Conservation (phyloP, 2,797 vertebrate species). For the Helostoma temminkii region DNA sequence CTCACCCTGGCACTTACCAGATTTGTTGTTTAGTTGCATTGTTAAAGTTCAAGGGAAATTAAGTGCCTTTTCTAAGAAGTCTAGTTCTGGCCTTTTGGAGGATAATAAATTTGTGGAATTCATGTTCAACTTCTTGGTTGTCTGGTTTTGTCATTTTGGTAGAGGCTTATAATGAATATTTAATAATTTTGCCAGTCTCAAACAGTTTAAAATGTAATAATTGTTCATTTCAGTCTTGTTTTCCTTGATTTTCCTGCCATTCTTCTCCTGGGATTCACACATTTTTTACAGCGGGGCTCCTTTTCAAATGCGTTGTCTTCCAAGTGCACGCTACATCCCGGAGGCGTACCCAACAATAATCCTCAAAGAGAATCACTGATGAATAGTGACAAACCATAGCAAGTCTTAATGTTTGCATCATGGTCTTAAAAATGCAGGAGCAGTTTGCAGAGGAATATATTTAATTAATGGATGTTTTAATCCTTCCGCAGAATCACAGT, state of each 20-base stretch:
- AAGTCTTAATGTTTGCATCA: constrained; percentile 73
- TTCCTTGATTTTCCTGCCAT: constrained; percentile 24
- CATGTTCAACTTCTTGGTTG: constrained; percentile 54
- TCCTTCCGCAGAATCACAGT: constrained; percentile 69
- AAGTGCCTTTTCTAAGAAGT: constrained; percentile 83
- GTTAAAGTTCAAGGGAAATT: constrained; percentile 74
- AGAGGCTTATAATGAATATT: constrained; percentile 21
- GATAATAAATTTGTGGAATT: constrained; percentile 84
- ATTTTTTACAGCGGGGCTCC: constrained; percentile 22
- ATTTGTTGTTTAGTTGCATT: constrained; percentile 73
- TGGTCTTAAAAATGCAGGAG: constrained; percentile 73
- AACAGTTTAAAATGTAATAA: constrained; percentile 31
- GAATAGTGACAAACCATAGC: constrained; percentile 75
- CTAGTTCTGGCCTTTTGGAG: constrained; percentile 71
- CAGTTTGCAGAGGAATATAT: constrained; percentile 80
- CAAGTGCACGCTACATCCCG: constrained; percentile 62
- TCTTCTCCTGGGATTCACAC: constrained; percentile 34
- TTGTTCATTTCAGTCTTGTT: constrained; percentile 36
- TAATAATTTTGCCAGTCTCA: constrained; percentile 12
- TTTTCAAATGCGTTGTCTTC: constrained; percentile 53
- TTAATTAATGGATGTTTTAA: constrained; percentile 83
- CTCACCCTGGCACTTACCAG: constrained; percentile 68
- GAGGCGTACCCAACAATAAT: constrained; percentile 74
- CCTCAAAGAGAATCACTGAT: constrained; percentile 85
- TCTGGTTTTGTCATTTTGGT: constrained; percentile 45